Evolutionary conservation across 2,797 vertebrate genomes (phyloP).

Genomic region (Knipowitschia caucasica): DNA sequence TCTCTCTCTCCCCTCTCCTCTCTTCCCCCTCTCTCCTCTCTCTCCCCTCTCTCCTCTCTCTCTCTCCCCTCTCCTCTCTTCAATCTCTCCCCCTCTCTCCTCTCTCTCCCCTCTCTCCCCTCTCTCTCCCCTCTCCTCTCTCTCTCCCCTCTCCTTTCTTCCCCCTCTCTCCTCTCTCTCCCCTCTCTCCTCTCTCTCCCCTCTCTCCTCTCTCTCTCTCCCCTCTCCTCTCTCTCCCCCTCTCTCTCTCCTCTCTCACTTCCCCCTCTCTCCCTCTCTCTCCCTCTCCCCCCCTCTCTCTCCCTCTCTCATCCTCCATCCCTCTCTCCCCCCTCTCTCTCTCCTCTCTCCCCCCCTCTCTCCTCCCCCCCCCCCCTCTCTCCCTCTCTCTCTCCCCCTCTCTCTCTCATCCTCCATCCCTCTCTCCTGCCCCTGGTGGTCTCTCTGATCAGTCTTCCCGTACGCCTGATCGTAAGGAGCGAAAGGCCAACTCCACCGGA

Average conservation of each 20-base stretch:
- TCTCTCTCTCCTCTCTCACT: constrained; percentile 71
- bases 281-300: constrained; percentile 40
- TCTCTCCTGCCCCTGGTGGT: constrained; percentile 73
- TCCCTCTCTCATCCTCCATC: constrained; percentile 21
- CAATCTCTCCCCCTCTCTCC: constrained; percentile 80
- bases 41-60: constrained; percentile 78
- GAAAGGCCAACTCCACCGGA: constrained; percentile 85
- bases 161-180: constrained; percentile 29
- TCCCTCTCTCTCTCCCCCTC: constrained; percentile 82
- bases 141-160: constrained; percentile 25
- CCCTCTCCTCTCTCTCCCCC: constrained; percentile 82
- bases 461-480: constrained; percentile 95
- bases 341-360: constrained; percentile 32
- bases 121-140: constrained; percentile 27
- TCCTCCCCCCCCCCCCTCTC: constrained; percentile 68
- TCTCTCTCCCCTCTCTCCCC: constrained; percentile 52
- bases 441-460: constrained; percentile 90
- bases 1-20: constrained; percentile 27
- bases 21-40: constrained; percentile 43
- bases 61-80: constrained; percentile 82
- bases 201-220: constrained; percentile 82
- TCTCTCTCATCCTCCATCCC: constrained; percentile 84
- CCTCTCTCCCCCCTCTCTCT: constrained; percentile 23
- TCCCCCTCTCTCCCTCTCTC: too few relatives aligned
- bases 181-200: constrained; percentile 52